Percentiles rank a stretch among this genome's conserved stretches.
phyloP scores from a whole-genome alignment of 1,140 invertebrate species.

The Diorhabda sublineata region DNA sequence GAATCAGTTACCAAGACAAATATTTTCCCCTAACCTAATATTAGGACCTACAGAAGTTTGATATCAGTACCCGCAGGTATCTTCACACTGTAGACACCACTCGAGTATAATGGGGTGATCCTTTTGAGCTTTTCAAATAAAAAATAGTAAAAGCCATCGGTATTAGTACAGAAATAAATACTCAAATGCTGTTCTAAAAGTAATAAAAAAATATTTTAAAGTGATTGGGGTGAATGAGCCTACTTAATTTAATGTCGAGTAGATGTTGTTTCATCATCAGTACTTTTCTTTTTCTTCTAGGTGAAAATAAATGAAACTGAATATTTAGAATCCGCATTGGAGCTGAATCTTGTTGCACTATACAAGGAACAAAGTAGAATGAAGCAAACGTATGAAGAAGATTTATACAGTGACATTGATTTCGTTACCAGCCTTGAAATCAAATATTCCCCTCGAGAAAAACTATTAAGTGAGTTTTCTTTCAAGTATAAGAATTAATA shows the following conservation, averaged over 20 bases:
- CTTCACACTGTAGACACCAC: no score
- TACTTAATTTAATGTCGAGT: no score
- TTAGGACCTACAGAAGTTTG: not conserved
- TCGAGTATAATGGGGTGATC: no score
- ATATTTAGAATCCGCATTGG: constrained; percentile 70
- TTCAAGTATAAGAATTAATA: no score
- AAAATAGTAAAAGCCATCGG: no score
- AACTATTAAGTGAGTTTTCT: constrained; percentile 32
- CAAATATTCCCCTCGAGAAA: constrained; percentile 29
- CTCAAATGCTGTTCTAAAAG: no score
- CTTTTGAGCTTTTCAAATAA: no score
- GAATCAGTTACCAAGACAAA: not conserved
- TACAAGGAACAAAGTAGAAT: constrained; percentile 73
- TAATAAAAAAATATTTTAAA: no score
- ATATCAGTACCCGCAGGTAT: not conserved
- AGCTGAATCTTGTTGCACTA: constrained; percentile 69
- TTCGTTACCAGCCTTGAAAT: constrained; percentile 34
- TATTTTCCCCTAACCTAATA: not conserved
- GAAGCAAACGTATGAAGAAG: constrained; percentile 24
- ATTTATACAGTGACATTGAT: constrained; percentile 25
- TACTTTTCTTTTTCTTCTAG: constrained; percentile 41
- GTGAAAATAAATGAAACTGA: constrained; percentile 64
- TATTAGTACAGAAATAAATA: no score
- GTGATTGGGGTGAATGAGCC: no score
- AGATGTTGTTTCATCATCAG: no score